Percentiles rank a stretch among this genome's conserved stretches.
These are phyloP conservation scores for Diplosoma virens DNA, from an alignment of 23 tunicate species.

Conservation along the genomic window DNA sequence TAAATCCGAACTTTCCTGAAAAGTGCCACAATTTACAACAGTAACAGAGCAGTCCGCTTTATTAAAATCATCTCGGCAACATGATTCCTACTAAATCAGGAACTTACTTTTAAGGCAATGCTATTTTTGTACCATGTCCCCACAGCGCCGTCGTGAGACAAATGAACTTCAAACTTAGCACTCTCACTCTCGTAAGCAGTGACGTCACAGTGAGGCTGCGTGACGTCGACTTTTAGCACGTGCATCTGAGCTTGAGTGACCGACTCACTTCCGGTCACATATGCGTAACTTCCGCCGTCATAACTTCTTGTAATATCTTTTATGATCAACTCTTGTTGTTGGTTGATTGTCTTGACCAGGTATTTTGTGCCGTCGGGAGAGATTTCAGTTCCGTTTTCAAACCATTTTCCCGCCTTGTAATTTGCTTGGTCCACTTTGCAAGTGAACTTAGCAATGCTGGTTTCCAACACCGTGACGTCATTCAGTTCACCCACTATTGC, in stretches of 20 bases:
- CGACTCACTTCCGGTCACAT: slow-evolving; percentile 73
- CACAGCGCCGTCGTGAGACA: slow-evolving; percentile 62
- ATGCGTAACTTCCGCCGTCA: slow-evolving; percentile 70
- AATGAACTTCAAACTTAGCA: slow-evolving; percentile 36
- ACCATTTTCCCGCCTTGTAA: slow-evolving; percentile 82
- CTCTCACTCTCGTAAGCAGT: slow-evolving; percentile 59
- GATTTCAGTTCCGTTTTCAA: slow-evolving; percentile 45
- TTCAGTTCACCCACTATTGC: slow-evolving; percentile 13
- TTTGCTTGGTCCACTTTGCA: slow-evolving; percentile 49
- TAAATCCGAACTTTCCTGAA: slow-evolving; percentile 14
- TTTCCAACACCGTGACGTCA: slow-evolving; percentile 41
- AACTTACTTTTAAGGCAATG: slow-evolving; percentile 35
- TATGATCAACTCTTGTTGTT: slow-evolving; percentile 45
- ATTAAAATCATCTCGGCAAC: no score
- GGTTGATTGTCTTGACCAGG: slow-evolving; percentile 43
- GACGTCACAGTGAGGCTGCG: slow-evolving; percentile 45
- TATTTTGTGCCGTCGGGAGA: slow-evolving; percentile 18
- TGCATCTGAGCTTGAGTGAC: slow-evolving; percentile 49
- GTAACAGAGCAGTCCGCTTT: no score
- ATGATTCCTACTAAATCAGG: no score
- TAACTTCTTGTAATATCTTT: slow-evolving; percentile 17
- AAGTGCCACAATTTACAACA: no score
- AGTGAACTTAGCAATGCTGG: slow-evolving; percentile 36
- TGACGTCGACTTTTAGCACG: slow-evolving; percentile 49
- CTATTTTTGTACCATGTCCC: slow-evolving; percentile 81